Conservation (phyloP, 2,113 vertebrate species). For the Panthera leo region DNA sequence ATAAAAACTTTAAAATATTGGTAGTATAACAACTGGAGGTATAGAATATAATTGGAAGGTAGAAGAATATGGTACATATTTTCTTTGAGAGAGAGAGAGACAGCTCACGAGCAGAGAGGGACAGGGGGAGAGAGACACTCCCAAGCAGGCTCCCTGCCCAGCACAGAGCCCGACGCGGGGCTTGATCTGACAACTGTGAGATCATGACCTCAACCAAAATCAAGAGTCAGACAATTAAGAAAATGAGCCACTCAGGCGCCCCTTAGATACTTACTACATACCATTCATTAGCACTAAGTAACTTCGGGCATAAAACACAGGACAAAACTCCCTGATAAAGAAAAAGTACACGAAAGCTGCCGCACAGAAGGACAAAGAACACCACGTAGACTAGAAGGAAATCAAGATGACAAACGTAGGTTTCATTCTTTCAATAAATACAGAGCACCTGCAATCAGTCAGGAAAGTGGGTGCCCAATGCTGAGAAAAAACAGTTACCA, state of each 20-base stretch:
- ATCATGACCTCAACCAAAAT: no score
- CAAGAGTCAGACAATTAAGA: no score
- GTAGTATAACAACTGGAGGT: neutral
- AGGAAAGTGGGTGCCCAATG: neutral
- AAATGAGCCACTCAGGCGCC: no score
- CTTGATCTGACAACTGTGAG: no score
- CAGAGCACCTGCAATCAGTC: neutral
- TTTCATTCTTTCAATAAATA: neutral
- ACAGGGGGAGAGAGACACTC: no score
- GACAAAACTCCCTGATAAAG: neutral
- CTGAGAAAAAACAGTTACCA: neutral
- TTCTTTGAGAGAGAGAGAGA: neutral
- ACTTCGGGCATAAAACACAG: neutral
- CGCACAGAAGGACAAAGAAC: neutral
- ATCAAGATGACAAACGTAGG: neutral
- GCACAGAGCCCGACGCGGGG: rapidly evolving
- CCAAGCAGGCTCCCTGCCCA: no score
- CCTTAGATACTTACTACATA: neutral
- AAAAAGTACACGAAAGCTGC: neutral
- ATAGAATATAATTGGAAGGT: neutral
- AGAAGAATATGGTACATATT: neutral
- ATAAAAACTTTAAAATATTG: neutral
- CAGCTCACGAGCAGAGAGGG: no score
- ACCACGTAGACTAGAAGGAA: neutral
- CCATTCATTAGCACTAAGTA: neutral